Evolutionary conservation across 2,888 invertebrate species (phyloP), one percentile per base, ranked within the genome.

Genomic region (Temnothorax ravouxi): DNA sequence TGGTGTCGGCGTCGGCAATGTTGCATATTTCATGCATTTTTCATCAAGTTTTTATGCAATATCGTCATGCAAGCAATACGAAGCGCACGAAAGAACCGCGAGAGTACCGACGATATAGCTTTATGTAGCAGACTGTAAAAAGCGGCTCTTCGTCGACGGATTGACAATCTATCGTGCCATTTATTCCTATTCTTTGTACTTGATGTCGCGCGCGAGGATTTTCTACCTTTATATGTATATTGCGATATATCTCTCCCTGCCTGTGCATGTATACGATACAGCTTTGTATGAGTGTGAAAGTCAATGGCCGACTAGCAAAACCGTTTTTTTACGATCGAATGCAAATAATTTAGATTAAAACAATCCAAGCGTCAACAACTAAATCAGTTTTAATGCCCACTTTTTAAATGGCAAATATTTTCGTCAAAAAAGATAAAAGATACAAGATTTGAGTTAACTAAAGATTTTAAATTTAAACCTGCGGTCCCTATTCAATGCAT

Each of bases 1-100:
- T 54, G 64, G 29, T 84, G 83, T 86, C 88, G 80, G 81, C 85
- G 81, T 83, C 80, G 85, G 81, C 85, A 84, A 86, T 85, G 77
- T 81, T 64, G 76, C 75, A 66, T 76, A 87, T 88, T 86, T 71
- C 86, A 84, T 88, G 84, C 84, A 90, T 89, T 71, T 87, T 86
- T 87, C 87, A 87, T 83, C 76, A 82, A 61, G 56, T 74, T 76
- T 66, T 82, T 77, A 66, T 59, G 66, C 61, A 67, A 54, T 83
- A 25, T 64, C 44, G 47, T 50, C 64, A 56, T 77, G 61, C 71
- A 74, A 79, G 67, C 56, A 47, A 77, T 56, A 66, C 54, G 34
- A 50, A 34, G 82, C 66, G 38, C 34, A 79, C 72, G 79, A 59
- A 80, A 80, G 79, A 72, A 72, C 38, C 74, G 25, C 74, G 25